Evolutionary conservation across 2,888 invertebrate species (phyloP).

Genomic region (Xestoiulus laeticollis): DNA sequence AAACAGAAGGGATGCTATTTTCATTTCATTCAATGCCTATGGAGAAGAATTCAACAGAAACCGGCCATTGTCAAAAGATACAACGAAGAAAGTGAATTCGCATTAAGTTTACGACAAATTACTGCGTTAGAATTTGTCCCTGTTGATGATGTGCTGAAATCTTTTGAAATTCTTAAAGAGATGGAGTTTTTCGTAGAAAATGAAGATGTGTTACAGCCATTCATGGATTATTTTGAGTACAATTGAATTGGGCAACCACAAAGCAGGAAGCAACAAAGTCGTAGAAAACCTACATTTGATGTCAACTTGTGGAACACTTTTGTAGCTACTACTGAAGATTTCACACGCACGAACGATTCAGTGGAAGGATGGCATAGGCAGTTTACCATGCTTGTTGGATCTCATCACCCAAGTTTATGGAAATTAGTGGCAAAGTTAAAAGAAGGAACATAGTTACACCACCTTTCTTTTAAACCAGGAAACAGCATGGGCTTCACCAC

Average conservation of each 20-base stretch:
- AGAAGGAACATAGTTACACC: no score
- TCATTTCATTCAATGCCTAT: no score
- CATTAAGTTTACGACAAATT: conserved; percentile 37
- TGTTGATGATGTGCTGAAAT: conserved; percentile 39
- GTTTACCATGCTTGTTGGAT: conserved; percentile 48
- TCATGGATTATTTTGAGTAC: conserved; percentile 55
- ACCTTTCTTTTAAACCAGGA: no score
- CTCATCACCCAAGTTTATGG: conserved; percentile 55
- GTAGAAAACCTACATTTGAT: background rate
- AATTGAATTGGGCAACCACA: conserved; percentile 53
- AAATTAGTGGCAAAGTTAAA: no score
- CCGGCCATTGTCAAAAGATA: background rate
- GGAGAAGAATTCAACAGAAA: no score
- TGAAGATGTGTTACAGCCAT: background rate
- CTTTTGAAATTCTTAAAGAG: conserved; percentile 46
- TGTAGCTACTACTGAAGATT: background rate
- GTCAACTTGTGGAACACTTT: conserved; percentile 52
- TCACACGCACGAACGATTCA: conserved; percentile 52
- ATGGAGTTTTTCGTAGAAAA: background rate
- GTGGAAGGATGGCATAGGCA: conserved; percentile 55
- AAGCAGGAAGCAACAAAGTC: background rate
- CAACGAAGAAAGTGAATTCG: conserved; percentile 46
- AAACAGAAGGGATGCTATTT: no score
- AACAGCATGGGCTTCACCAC: no score
- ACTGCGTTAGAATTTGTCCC: conserved; percentile 53